Percentiles rank a stretch among this genome's conserved stretches.
phyloP scores from a whole-genome alignment of 2,797 vertebrate species.

The Megalops cyprinoides region DNA sequence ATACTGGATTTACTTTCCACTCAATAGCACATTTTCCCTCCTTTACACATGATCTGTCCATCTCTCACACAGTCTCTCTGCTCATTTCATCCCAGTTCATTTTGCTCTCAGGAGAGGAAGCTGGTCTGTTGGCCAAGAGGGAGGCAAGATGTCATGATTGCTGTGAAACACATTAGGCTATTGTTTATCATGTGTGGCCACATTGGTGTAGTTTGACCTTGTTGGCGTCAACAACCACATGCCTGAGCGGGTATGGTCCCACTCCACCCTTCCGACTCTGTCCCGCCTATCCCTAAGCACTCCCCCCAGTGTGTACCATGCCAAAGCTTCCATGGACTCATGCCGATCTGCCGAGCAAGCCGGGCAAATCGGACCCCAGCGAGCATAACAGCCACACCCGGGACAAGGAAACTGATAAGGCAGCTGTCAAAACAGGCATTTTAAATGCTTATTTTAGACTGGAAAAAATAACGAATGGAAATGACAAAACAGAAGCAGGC shows the following conservation, averaged over 20 bases:
- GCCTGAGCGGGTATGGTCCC: neutral
- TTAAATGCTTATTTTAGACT: neutral
- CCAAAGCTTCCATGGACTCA: neutral
- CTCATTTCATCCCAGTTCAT: conserved; percentile 32
- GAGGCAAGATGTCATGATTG: conserved; percentile 30
- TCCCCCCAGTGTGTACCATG: neutral
- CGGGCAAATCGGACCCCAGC: neutral
- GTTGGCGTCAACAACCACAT: neutral
- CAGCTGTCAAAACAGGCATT: conserved; percentile 35
- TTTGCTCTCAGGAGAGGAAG: conserved; percentile 31
- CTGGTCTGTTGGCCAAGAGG: neutral
- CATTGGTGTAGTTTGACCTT: conserved; percentile 20
- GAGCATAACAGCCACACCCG: conserved; percentile 6
- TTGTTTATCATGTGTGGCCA: conserved; percentile 2
- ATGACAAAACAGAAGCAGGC: neutral
- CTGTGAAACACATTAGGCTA: conserved; percentile 37
- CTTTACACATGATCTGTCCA: neutral
- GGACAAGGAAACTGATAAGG: conserved; percentile 23
- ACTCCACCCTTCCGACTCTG: neutral
- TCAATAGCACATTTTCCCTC: neutral
- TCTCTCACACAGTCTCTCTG: neutral
- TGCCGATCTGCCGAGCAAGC: neutral
- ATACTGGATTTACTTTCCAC: neutral
- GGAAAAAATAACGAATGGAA: neutral
- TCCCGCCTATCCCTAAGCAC: neutral